These are phyloP conservation scores for Macrophya alboannulata DNA, from an alignment of 2,888 invertebrate species.

Conservation along the genomic window DNA sequence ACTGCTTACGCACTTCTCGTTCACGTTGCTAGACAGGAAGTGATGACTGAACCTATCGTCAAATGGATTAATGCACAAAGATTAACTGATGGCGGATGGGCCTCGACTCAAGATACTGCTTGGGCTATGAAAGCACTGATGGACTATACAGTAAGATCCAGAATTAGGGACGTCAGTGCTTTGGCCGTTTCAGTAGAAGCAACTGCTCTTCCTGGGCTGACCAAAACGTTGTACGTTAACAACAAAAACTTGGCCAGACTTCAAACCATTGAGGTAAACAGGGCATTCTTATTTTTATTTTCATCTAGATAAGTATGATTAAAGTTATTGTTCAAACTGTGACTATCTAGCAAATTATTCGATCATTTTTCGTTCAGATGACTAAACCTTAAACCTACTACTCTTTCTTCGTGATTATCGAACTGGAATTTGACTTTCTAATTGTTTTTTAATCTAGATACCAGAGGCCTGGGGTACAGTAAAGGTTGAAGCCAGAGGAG, in stretches of 20 bases:
- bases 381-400: background rate
- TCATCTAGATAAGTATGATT: background rate
- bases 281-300: background rate
- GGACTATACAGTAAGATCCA: slow-evolving; percentile 92
- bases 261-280: slow-evolving; percentile 88
- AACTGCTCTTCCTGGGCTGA: slow-evolving; percentile 88
- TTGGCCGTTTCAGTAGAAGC: slow-evolving; percentile 92
- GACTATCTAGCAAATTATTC: background rate
- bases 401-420: slow-evolving; percentile 28
- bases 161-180: slow-evolving; percentile 92
- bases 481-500: slow-evolving; percentile 94
- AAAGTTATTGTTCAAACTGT: background rate
- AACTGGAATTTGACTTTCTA: slow-evolving; percentile 7
- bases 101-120: slow-evolving; percentile 94
- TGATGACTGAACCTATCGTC: slow-evolving; percentile 92
- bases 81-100: slow-evolving; percentile 93
- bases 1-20: slow-evolving; percentile 96
- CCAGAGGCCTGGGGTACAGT: slow-evolving; percentile 97
- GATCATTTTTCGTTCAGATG: background rate
- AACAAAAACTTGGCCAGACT: slow-evolving; percentile 90
- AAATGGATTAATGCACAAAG: slow-evolving; percentile 95
- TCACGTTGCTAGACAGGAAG: slow-evolving; percentile 92
- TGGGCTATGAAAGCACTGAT: slow-evolving; percentile 94
- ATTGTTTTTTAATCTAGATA: slow-evolving; percentile 82
- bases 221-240: slow-evolving; percentile 86